Base-by-base conservation (phyloP, 2,888 invertebrate genomes). In the Myathropa florea region DNA sequence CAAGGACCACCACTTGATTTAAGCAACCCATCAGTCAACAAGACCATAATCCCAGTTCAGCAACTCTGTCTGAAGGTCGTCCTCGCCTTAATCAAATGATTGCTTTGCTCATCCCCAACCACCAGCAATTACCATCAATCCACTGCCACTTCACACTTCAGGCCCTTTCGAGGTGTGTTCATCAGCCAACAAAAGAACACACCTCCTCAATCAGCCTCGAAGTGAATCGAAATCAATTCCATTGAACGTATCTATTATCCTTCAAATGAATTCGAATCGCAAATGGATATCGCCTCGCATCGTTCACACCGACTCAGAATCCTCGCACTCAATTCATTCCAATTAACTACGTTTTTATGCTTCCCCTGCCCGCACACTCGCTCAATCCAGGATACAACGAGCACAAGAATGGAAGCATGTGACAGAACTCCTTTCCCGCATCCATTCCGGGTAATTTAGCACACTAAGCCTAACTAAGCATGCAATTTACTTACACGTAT, bases 381-480 rank as follows among this genome's bases (percentile, higher is more conserved):
- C 3, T 2, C 57, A 57, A n/a, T n/a, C n/a, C n/a, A n/a, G n/a
- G n/a, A n/a, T n/a, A n/a, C n/a, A n/a, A n/a, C 26, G 28, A 70
- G 71, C 64, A 33, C 46, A 64, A 33, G 30, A 55, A 57, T 14
- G 14, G 24, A 28, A 57, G 24, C 33, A 26, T 55, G 61, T 28
- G 46, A 60, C 61, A 67, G 30, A 60, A 60, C 71, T 65, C 21
- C 72, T 53, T 21, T 57, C 36, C 57, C 65, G 39, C 57, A 64
- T 75, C 55, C 71, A 14, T 79, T 80, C 67, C 28, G 60, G 68
- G 68, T 77, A 82, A 85, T 82, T 81, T 82, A 77, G 77, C 85
- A 46, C 46, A 85, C 81, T 77, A 85, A 77, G 77, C 85, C 73
- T 85, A 85, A 85, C 85, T 85, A 85, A 85, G 81, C 85, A 64